phyloP scores from a whole-genome alignment of 2,797 vertebrate species.

The Scomberomorus guttatus region DNA sequence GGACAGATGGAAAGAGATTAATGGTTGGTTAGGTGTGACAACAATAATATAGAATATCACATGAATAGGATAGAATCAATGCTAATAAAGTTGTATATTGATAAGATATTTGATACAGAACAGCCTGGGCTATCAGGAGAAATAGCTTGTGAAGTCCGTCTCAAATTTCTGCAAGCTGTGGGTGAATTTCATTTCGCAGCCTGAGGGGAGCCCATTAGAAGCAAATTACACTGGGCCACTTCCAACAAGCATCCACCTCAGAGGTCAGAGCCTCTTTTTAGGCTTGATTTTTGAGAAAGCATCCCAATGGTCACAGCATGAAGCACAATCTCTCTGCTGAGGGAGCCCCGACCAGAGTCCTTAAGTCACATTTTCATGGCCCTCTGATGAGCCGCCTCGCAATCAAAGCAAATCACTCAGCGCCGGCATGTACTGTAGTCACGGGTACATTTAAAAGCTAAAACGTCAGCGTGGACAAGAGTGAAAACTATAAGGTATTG shows the following conservation, averaged over 20 bases:
- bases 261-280: constrained; percentile 56
- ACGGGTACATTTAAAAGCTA: constrained; percentile 41
- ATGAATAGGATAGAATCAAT: not conserved
- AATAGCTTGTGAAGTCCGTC: constrained; percentile 14
- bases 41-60: not conserved
- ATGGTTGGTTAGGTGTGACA: not conserved
- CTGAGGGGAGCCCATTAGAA: constrained; percentile 42
- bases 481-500: constrained; percentile 10
- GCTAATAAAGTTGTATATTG: not conserved
- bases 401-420: constrained; percentile 69
- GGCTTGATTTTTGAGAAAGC: constrained; percentile 61
- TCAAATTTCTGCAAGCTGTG: constrained; percentile 38
- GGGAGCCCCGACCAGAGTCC: constrained; percentile 24
- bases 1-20: not conserved
- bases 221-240: constrained; percentile 40
- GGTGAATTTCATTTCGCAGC: constrained; percentile 43
- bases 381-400: constrained; percentile 59
- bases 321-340: constrained; percentile 46
- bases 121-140: not conserved
- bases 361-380: constrained; percentile 43
- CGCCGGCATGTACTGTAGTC: constrained; percentile 45
- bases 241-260: constrained; percentile 26
- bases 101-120: constrained; percentile 7
- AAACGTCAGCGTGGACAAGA: constrained; percentile 29
- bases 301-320: constrained; percentile 57